A percentile compares a stretch with the other conserved stretches of the same genome.
These are phyloP conservation scores for Idris sp. DNA, from an alignment of 1,140 invertebrate species.

Conservation along the genomic window DNA sequence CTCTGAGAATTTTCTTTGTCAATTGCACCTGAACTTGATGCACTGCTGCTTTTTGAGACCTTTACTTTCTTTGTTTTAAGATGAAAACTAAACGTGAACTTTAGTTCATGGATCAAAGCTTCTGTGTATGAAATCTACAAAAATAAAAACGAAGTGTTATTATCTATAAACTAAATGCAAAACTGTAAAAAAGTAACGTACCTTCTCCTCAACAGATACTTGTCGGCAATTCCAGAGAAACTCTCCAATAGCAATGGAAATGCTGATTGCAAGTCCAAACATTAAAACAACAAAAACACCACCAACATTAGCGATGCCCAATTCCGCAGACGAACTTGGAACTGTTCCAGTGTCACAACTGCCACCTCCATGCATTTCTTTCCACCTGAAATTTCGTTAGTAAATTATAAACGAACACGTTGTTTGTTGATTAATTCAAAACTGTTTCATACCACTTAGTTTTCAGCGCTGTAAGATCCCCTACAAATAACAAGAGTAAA, in stretches of 20 bases:
- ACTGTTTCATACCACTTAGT: slow-evolving; percentile 82
- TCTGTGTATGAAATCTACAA: slow-evolving; percentile 81
- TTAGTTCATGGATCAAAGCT: slow-evolving; percentile 81
- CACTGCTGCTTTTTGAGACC: slow-evolving; percentile 66
- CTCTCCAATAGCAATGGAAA: slow-evolving; percentile 85
- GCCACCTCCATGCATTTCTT: slow-evolving; percentile 78
- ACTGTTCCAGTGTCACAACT: slow-evolving; percentile 51
- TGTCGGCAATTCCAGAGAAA: slow-evolving; percentile 90
- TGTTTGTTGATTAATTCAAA: neutral
- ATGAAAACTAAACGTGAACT: slow-evolving; percentile 82
- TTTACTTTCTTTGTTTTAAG: slow-evolving; percentile 81
- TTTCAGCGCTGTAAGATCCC: too few relatives aligned
- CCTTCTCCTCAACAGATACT: slow-evolving; percentile 86
- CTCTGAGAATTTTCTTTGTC: slow-evolving; percentile 63
- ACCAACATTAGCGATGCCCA: slow-evolving; percentile 89
- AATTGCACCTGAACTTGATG: slow-evolving; percentile 45
- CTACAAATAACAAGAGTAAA: too few relatives aligned
- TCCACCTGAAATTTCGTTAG: slow-evolving; percentile 79
- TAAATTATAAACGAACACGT: too few relatives aligned
- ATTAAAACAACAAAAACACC: slow-evolving; percentile 93
- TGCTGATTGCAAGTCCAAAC: slow-evolving; percentile 82
- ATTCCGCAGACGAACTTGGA: slow-evolving; percentile 54
- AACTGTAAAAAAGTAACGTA: slow-evolving; percentile 66
- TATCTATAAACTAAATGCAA: too few relatives aligned
- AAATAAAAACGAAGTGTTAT: too few relatives aligned